Conservation (phyloP, 1,140 invertebrate genomes). For the Triops longicaudatus region DNA sequence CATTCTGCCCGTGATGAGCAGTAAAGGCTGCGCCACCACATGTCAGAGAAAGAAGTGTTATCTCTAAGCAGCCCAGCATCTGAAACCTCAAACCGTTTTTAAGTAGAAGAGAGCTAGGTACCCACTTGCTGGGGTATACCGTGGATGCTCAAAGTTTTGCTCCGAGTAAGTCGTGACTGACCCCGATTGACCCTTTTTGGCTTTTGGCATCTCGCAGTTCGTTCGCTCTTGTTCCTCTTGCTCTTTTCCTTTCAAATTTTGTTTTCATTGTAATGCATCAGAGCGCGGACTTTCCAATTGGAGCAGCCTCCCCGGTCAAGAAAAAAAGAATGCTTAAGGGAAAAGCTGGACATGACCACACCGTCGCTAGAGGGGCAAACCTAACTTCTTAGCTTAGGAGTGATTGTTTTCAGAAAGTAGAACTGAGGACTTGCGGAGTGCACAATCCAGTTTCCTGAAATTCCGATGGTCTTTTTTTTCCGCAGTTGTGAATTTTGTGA, state of each 20-base stretch:
- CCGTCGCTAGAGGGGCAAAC: constrained; percentile 1
- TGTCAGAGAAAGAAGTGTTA: not conserved
- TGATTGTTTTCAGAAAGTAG: constrained; percentile 4
- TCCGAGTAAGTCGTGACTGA: constrained; percentile 1
- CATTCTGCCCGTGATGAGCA: not conserved
- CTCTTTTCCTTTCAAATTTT: not conserved
- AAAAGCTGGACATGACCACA: constrained; percentile 11
- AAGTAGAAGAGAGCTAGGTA: not conserved
- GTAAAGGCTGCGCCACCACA: not conserved
- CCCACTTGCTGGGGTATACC: not conserved
- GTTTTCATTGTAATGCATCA: not conserved
- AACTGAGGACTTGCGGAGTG: not conserved
- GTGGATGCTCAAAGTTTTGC: not conserved
- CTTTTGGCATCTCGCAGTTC: not conserved
- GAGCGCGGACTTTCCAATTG: not conserved
- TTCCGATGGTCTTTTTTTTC: not conserved
- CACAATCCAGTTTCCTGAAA: not conserved
- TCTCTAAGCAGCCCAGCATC: not conserved
- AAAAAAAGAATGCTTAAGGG: not conserved
- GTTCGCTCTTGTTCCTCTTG: not conserved
- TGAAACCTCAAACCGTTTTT: constrained; percentile 8
- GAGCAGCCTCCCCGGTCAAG: not conserved
- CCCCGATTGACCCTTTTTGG: constrained; percentile 14
- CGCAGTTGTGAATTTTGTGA: not conserved
- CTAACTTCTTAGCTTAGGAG: not conserved